Percentiles rank a stretch among this genome's conserved stretches.
Conservation (phyloP, 1,140 invertebrate species). For the Elysia chlorotica region DNA sequence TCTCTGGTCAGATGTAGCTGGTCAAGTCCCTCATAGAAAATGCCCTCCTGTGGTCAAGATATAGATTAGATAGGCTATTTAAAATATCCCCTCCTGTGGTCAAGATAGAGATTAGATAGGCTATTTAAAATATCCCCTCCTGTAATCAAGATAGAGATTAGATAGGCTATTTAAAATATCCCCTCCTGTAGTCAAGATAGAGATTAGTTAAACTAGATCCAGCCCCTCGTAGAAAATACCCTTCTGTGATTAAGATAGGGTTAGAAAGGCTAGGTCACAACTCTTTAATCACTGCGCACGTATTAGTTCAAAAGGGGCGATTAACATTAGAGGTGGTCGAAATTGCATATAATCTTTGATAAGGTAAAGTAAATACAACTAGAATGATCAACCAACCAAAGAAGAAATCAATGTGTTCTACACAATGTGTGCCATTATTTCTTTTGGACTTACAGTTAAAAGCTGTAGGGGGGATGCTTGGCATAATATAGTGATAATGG, state of each 20-base stretch:
- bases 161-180: neutral
- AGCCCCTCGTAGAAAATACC: slow-evolving; percentile 24
- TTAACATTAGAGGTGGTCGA: neutral
- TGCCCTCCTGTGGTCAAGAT: slow-evolving; percentile 16
- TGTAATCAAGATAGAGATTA: slow-evolving; percentile 2
- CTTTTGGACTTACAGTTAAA: too few species aligned
- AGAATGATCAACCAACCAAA: neutral
- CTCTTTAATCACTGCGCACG: too few species aligned
- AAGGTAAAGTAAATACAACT: neutral
- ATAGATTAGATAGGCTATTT: neutral
- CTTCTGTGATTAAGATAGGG: slow-evolving; percentile 13
- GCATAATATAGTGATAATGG: too few species aligned
- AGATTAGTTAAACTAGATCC: slow-evolving; percentile 7
- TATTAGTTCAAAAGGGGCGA: too few species aligned
- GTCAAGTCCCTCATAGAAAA: slow-evolving; percentile 22
- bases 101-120: neutral
- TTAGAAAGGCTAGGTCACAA: neutral
- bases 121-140: slow-evolving; percentile 22
- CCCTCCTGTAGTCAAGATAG: neutral
- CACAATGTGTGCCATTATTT: too few species aligned
- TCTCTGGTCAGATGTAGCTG: slow-evolving; percentile 15
- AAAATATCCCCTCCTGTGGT: neutral
- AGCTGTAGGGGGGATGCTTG: too few species aligned
- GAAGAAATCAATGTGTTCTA: too few species aligned
- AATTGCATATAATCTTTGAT: neutral